Conservation (phyloP, 1,140 invertebrate species). For the Lysiphlebus fabarum region DNA sequence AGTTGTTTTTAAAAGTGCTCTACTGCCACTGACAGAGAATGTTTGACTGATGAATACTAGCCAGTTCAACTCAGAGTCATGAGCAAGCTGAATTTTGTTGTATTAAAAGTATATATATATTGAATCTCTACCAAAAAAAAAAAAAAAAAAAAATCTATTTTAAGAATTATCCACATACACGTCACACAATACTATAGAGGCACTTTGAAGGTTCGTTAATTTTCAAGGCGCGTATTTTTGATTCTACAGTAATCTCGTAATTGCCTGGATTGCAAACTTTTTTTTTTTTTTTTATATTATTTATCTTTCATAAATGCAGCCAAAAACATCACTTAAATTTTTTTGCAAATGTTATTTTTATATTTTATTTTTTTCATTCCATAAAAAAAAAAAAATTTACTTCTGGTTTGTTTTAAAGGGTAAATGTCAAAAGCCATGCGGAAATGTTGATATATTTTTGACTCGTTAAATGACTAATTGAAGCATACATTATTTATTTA, state of each 20-base stretch:
- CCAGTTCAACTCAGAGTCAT: slow-evolving; percentile 38
- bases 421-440: too few relatives aligned
- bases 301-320: too few relatives aligned
- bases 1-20: slow-evolving; percentile 10
- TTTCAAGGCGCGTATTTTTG: slow-evolving; percentile 35
- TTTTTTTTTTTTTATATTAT: too few relatives aligned
- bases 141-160: slow-evolving; percentile 41
- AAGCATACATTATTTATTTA: too few relatives aligned
- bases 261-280: too few relatives aligned
- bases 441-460: too few relatives aligned
- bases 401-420: too few relatives aligned
- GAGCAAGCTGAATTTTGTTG: slow-evolving; percentile 33
- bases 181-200: slow-evolving; percentile 28
- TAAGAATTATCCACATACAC: slow-evolving; percentile 41
- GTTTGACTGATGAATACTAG: slow-evolving; percentile 47
- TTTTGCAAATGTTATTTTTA: too few relatives aligned
- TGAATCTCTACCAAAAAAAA: slow-evolving; percentile 27
- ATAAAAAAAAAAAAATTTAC: too few relatives aligned
- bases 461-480: too few relatives aligned
- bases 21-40: slow-evolving; percentile 41
- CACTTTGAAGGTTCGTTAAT: slow-evolving; percentile 20
- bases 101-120: slow-evolving; percentile 29
- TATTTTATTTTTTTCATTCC: too few relatives aligned
- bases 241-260: slow-evolving; percentile 11
- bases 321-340: too few relatives aligned